phyloP scores from a whole-genome alignment of 2,113 vertebrate species.

The Uria aalge region DNA sequence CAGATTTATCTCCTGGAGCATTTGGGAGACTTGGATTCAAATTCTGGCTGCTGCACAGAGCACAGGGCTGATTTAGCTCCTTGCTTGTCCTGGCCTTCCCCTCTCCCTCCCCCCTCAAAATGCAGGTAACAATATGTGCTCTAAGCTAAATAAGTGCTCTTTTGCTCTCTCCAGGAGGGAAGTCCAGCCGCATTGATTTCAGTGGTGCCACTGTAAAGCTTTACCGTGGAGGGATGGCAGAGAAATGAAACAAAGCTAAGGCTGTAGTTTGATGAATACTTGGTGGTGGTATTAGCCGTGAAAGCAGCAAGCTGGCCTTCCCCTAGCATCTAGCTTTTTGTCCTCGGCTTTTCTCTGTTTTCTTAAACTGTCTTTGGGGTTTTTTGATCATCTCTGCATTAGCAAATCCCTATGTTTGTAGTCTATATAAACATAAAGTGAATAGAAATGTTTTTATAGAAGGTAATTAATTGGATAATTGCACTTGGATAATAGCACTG shows the following conservation, averaged over 20 bases:
- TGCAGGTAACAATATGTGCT: neutral
- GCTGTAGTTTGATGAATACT: neutral
- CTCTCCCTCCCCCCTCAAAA: neutral
- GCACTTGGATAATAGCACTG: neutral
- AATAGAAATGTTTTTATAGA: neutral
- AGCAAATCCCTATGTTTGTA: neutral
- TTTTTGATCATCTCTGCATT: neutral
- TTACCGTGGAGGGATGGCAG: neutral
- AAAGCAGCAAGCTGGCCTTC: neutral
- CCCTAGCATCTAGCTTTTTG: neutral
- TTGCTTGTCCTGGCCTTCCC: neutral
- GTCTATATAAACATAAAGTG: neutral
- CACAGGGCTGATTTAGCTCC: neutral
- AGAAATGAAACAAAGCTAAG: neutral
- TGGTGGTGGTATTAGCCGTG: neutral
- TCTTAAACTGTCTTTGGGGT: neutral
- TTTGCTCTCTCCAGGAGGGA: neutral
- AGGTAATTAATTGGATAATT: neutral
- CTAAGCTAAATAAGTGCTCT: neutral
- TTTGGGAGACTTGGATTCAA: neutral
- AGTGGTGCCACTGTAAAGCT: neutral
- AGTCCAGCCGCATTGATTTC: neutral
- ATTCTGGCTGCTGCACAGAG: neutral
- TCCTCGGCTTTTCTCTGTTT: neutral
- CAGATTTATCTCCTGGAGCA: neutral